Percentiles rank a stretch among this genome's conserved stretches.
Evolutionary conservation across 2,797 vertebrate genomes (phyloP).

Genomic region (Pseudopleuronectes americanus): DNA sequence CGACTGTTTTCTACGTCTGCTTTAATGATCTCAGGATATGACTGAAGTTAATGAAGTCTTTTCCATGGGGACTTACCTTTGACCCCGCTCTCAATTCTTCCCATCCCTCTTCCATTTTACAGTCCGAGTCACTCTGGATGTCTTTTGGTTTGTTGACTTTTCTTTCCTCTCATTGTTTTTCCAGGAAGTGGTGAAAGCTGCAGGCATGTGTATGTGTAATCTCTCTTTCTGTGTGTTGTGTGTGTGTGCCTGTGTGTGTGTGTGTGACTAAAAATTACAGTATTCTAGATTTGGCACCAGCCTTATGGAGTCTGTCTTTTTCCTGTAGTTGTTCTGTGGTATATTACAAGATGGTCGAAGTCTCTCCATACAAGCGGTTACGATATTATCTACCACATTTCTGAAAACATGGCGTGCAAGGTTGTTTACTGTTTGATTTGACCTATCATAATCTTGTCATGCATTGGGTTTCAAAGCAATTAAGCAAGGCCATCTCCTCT

Average conservation of each 20-base stretch:
- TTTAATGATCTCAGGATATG: slow-evolving; percentile 79
- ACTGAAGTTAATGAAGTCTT: slow-evolving; percentile 77
- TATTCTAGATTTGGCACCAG: slow-evolving; percentile 62
- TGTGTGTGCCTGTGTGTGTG: slow-evolving; percentile 27
- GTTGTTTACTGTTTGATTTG: slow-evolving; percentile 72
- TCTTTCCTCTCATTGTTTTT: slow-evolving; percentile 84
- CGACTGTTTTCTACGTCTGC: slow-evolving; percentile 55
- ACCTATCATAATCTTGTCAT: slow-evolving; percentile 70
- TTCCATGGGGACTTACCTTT: slow-evolving; percentile 74
- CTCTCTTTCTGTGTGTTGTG: slow-evolving; percentile 7
- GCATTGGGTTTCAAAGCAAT: slow-evolving; percentile 71
- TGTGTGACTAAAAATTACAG: slow-evolving; percentile 51
- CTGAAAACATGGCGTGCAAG: slow-evolving; percentile 66
- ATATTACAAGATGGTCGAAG: slow-evolving; percentile 65
- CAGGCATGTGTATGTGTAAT: slow-evolving; percentile 45
- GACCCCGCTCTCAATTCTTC: slow-evolving; percentile 67
- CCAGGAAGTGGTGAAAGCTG: slow-evolving; percentile 82
- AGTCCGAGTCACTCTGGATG: slow-evolving; percentile 71
- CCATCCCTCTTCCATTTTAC: slow-evolving; percentile 73
- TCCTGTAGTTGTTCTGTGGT: slow-evolving; percentile 63
- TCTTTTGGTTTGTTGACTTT: slow-evolving; percentile 82
- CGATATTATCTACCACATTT: slow-evolving; percentile 68
- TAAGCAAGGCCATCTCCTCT: slow-evolving; percentile 58
- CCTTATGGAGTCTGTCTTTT: slow-evolving; percentile 53
- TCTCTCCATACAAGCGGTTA: slow-evolving; percentile 58